Percentiles rank a stretch among this genome's conserved stretches.
These are phyloP conservation scores for Hermaeophaga mercurialis DNA, from an alignment of 2,888 invertebrate genomes.

Conservation along the genomic window DNA sequence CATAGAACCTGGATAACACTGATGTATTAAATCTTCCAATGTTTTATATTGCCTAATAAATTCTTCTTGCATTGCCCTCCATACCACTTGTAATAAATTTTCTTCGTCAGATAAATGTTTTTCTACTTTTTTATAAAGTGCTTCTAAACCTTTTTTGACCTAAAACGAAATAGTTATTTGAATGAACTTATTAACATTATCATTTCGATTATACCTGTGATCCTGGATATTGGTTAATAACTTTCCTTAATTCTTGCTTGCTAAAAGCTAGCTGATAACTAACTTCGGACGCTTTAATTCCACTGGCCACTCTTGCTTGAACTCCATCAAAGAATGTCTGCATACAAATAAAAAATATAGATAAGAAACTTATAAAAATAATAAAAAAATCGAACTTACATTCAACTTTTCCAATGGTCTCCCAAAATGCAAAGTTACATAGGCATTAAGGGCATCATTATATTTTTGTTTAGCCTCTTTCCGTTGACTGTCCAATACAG, in stretches of 20 bases:
- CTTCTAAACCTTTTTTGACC: conserved; percentile 91
- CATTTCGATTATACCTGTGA: conserved; percentile 57
- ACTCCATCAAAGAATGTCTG: conserved; percentile 97
- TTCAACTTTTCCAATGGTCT: conserved; percentile 89
- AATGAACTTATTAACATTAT: no score
- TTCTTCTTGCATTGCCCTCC: conserved; percentile 99
- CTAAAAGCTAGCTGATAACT: conserved; percentile 97
- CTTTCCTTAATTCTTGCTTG: conserved; percentile 93
- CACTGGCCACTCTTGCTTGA: conserved; percentile 88
- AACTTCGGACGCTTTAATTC: conserved; percentile 96
- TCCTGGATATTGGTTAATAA: conserved; percentile 92
- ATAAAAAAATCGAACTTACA: conserved; percentile 59
- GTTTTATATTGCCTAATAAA: conserved; percentile 95
- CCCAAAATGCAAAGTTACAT: conserved; percentile 95
- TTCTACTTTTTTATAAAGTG: conserved; percentile 93
- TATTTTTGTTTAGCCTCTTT: conserved; percentile 92
- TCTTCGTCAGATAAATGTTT: conserved; percentile 96
- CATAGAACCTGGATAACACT: conserved; percentile 96
- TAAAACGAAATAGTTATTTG: conserved; percentile 52
- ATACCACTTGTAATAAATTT: conserved; percentile 94
- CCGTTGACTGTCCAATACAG: conserved; percentile 82
- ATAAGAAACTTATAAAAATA: no score
- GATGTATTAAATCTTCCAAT: conserved; percentile 89
- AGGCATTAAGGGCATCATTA: conserved; percentile 85
- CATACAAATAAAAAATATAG: conserved; percentile 49